Percentiles rank a stretch among this genome's conserved stretches.
phyloP scores from a whole-genome alignment of 1,140 invertebrate genomes.

The Tribolium castaneum region DNA sequence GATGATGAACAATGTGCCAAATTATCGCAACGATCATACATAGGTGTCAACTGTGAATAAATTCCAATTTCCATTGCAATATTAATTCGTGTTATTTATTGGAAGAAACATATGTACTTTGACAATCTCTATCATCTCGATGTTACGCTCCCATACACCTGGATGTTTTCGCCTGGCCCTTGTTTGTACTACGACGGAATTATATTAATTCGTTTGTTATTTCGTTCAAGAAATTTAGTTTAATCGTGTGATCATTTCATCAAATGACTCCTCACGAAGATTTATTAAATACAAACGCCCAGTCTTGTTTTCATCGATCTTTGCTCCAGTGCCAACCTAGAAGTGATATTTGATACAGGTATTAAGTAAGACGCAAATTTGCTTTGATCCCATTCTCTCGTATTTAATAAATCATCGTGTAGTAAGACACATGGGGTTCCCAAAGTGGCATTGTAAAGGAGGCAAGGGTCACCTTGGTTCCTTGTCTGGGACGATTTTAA shows the following conservation, averaged over 20 bases:
- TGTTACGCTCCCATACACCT: slow-evolving; percentile 38
- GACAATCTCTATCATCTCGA: slow-evolving; percentile 54
- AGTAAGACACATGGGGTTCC: slow-evolving; percentile 23
- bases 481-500: slow-evolving; percentile 20
- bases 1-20: slow-evolving; percentile 39
- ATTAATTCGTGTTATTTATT: slow-evolving; percentile 39
- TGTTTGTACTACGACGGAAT: slow-evolving; percentile 41
- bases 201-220: slow-evolving; percentile 47
- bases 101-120: slow-evolving; percentile 47
- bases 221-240: slow-evolving; percentile 48
- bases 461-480: neutral
- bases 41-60: slow-evolving; percentile 23
- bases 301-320: neutral
- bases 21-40: slow-evolving; percentile 43
- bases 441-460: slow-evolving; percentile 24
- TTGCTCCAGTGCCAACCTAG: slow-evolving; percentile 4
- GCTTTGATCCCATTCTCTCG: slow-evolving; percentile 14
- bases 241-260: neutral
- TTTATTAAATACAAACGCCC: slow-evolving; percentile 18
- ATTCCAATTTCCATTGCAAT: slow-evolving; percentile 15
- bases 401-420: slow-evolving; percentile 39
- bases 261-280: neutral
- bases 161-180: slow-evolving; percentile 10
- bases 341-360: slow-evolving; percentile 39
- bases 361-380: slow-evolving; percentile 31